phyloP scores from a whole-genome alignment of 2,888 invertebrate genomes.

The Nemotelus nigrinus region DNA sequence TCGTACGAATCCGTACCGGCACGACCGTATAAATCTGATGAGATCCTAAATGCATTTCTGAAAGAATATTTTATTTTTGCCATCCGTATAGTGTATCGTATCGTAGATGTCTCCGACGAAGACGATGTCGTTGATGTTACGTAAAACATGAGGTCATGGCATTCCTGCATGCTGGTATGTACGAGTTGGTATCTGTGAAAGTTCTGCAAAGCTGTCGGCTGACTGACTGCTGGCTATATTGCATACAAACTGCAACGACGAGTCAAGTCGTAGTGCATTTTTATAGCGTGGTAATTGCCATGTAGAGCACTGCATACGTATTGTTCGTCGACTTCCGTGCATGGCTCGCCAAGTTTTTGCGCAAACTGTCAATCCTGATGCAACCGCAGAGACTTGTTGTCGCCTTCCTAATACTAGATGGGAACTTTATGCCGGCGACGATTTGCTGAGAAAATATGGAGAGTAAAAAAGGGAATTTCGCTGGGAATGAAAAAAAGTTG shows the following conservation, averaged over 20 bases:
- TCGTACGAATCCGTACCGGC: too few relatives aligned
- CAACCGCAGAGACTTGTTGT: conserved; percentile 27
- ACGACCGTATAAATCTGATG: too few relatives aligned
- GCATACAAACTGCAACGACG: background rate
- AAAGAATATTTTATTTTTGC: too few relatives aligned
- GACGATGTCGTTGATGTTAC: conserved; percentile 2
- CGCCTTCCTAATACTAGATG: background rate
- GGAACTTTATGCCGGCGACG: background rate
- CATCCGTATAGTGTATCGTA: background rate
- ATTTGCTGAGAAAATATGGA: background rate
- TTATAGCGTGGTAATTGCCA: background rate
- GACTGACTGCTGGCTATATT: background rate
- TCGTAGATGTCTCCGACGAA: background rate
- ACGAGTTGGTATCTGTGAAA: background rate
- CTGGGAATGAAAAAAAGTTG: too few relatives aligned
- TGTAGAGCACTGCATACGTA: background rate
- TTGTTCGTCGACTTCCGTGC: background rate
- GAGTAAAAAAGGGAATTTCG: background rate
- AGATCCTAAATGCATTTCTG: too few relatives aligned
- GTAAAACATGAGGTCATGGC: background rate
- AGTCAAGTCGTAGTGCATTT: background rate
- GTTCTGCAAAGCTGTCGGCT: background rate
- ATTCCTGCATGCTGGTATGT: background rate
- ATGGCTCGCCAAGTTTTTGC: conserved; percentile 25
- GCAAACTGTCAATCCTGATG: background rate